Base-by-base conservation (phyloP, 1,140 invertebrate genomes). In the Halesus radiatus region DNA sequence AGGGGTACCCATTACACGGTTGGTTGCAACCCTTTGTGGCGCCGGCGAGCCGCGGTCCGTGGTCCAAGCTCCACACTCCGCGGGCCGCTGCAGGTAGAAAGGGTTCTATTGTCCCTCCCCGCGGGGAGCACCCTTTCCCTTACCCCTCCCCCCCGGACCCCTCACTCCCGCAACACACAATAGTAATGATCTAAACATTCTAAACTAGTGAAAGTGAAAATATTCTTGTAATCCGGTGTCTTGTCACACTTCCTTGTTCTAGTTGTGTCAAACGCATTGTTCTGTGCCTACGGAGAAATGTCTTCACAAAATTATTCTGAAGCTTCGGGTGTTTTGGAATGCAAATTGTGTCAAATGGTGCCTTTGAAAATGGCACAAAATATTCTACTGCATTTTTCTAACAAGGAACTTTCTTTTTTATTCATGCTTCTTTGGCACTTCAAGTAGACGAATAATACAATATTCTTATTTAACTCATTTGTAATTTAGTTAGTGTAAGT, bases 21-120 rank as follows among this genome's bases (percentile, higher is more conserved):
- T 52, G 81, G 58, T n/a, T 23, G 81, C 81, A 82, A 82, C 81
- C 78, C 77, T 82, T 82, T 72, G 58, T 75, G 80, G 76, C 80
- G 80, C 75, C 75, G 75, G 53, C 50, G 26, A n/a, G 54, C 54
- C 66, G 66, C 60, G 18, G 68, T 32, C 29, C 26, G 29, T 56
- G 45, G 73, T 23, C 18, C 22, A 37, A 8, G 66, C 18, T 56
- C 54, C 23, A 5, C 7, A 16, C 26, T 16, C 64, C 32, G 64
- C 64, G 37, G 50, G 70, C 50, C 13, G 16, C 50, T 4, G 16
- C 70, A 74, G 70, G 70, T 74, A 74, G 70, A 66, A 77, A 76
- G 75, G 75, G 75, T 50, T 66, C 37, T 45, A 32, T 77, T 77
- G 58, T 77, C 20, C 37, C 15, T 15, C 72, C 16, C 72, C 16